Evolutionary conservation across 2,797 vertebrate genomes (phyloP).

Genomic region (Chaunax sp.): DNA sequence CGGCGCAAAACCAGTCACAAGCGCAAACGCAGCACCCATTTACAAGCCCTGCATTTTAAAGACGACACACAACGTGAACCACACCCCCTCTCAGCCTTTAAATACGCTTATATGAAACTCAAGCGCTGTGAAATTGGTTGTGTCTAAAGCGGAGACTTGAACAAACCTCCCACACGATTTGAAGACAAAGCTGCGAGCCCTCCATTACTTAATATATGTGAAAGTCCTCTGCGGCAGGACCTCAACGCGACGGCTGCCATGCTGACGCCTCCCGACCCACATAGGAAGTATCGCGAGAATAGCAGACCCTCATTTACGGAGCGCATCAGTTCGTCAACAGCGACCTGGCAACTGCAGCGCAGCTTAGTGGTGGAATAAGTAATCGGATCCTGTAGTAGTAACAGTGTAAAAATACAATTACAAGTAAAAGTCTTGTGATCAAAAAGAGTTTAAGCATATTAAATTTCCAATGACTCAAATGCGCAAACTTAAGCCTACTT

Average conservation of each 20-base stretch:
- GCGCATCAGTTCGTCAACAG: constrained; percentile 1
- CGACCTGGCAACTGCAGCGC: neutral
- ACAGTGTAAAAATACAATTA: neutral
- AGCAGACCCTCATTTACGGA: constrained; percentile 9
- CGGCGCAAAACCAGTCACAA: constrained; percentile 4
- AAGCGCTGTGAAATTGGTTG: accelerated
- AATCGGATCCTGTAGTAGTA: neutral
- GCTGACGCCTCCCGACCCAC: constrained; percentile 61
- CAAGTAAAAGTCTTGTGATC: neutral
- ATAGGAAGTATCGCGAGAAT: constrained; percentile 71
- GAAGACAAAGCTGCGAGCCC: constrained; percentile 55
- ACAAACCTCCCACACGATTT: constrained; percentile 72
- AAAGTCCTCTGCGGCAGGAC: constrained; percentile 80
- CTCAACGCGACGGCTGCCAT: constrained; percentile 83
- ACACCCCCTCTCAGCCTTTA: constrained; percentile 73
- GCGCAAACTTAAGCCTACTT: no score
- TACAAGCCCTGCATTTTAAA: constrained; percentile 50
- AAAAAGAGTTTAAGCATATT: no score
- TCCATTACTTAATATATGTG: constrained; percentile 69
- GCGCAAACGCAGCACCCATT: constrained; percentile 38
- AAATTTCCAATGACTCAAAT: no score
- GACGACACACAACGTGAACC: constrained; percentile 58
- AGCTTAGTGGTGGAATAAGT: neutral
- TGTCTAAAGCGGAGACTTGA: neutral
- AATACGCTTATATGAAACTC: neutral